A percentile compares a stretch with the other conserved stretches of the same genome.
Evolutionary conservation across 2,113 vertebrate species (phyloP).

Genomic region (Cairina moschata): DNA sequence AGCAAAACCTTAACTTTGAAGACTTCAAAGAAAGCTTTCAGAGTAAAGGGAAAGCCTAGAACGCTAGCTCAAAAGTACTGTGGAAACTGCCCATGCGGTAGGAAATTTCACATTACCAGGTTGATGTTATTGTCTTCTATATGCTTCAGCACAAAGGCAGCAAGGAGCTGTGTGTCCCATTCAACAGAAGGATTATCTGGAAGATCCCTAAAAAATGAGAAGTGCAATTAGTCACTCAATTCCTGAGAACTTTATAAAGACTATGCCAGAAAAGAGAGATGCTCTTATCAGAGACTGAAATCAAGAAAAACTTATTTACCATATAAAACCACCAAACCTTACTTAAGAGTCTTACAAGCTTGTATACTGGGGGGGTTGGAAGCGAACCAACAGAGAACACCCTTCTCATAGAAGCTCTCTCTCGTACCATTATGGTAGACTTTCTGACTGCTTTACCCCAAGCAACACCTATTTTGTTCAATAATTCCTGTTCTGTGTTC

Average conservation of each 20-base stretch:
- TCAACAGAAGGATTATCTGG: slow-evolving; percentile 86
- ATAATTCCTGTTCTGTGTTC: not conserved
- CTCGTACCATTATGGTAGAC: not conserved
- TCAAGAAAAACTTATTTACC: not conserved
- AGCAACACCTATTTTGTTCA: not conserved
- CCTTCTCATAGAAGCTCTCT: not conserved
- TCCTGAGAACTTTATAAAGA: not conserved
- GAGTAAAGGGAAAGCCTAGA: not conserved
- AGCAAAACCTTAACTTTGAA: not conserved
- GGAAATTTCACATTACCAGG: slow-evolving; percentile 79
- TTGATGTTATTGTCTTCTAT: slow-evolving; percentile 78
- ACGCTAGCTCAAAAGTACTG: not conserved
- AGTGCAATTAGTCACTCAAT: not conserved
- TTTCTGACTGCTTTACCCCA: not conserved
- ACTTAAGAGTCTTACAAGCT: not conserved
- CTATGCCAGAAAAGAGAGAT: not conserved
- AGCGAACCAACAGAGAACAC: not conserved
- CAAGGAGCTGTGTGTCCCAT: slow-evolving; percentile 83
- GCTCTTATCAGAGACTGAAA: not conserved
- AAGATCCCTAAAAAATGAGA: slow-evolving; percentile 83
- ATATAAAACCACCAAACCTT: not conserved
- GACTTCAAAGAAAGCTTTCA: not conserved
- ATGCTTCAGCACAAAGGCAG: slow-evolving; percentile 79
- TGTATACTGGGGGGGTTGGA: not conserved
- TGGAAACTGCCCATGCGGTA: not conserved